Conservation (phyloP, 1,140 invertebrate species). For the Nasonia vitripennis region DNA sequence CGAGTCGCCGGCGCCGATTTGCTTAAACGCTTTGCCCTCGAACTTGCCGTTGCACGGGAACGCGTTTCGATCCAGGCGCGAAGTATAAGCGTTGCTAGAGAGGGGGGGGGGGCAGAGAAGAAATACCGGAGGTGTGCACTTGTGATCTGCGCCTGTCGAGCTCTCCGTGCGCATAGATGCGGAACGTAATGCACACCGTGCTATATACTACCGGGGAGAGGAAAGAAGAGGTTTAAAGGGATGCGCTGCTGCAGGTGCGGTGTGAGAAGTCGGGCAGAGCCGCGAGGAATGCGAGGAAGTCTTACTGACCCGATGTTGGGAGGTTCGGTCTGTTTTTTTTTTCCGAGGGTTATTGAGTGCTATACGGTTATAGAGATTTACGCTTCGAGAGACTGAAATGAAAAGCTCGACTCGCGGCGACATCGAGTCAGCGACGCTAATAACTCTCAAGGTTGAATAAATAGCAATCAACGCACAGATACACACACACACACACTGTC, state of each 20-base stretch:
- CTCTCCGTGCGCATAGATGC: background rate
- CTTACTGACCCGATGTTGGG: conserved; percentile 2
- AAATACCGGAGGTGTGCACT: background rate
- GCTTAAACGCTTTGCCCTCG: conserved; percentile 50
- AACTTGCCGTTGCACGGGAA: conserved; percentile 20
- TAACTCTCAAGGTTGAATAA: too few species aligned
- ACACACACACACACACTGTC: too few species aligned
- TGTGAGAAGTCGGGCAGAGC: conserved; percentile 15
- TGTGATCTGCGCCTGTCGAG: background rate
- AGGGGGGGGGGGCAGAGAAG: background rate
- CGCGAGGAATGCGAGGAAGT: background rate
- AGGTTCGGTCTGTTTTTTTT: background rate
- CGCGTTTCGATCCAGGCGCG: background rate
- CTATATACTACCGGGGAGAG: too few species aligned
- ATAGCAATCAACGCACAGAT: too few species aligned
- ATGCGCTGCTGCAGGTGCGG: background rate
- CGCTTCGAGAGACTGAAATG: background rate
- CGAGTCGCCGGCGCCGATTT: conserved; percentile 29
- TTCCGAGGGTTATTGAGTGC: too few species aligned
- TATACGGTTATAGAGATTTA: background rate
- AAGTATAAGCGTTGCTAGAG: background rate
- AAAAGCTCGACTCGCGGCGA: too few species aligned
- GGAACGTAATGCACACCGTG: background rate
- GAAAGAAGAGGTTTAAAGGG: background rate
- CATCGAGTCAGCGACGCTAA: too few species aligned